These are phyloP conservation scores for Tiliacea citrago DNA, from an alignment of 2,888 invertebrate species.

Conservation along the genomic window DNA sequence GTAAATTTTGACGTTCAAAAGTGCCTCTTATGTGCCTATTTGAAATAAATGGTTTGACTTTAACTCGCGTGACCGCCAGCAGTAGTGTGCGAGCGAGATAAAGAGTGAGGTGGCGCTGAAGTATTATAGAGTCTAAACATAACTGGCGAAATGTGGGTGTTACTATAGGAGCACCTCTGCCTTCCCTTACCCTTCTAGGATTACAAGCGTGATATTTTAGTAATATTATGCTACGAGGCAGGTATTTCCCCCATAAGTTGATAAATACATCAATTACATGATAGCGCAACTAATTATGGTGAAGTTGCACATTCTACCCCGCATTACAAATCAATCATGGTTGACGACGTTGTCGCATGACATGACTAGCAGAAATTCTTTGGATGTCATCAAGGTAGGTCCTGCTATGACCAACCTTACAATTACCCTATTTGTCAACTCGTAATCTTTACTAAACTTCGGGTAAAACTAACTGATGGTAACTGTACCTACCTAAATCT, in stretches of 20 bases:
- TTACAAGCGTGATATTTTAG: not conserved
- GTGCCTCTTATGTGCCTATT: no score
- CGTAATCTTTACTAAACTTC: not conserved
- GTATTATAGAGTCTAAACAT: no score
- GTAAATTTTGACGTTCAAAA: no score
- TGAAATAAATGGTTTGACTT: no score
- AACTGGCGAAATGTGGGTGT: not conserved
- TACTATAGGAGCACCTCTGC: not conserved
- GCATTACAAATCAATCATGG: conserved; percentile 58
- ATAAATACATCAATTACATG: conserved; percentile 1
- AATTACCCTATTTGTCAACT: not conserved
- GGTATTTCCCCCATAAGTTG: not conserved
- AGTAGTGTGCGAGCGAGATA: no score
- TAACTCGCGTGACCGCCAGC: no score
- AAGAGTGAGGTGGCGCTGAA: no score
- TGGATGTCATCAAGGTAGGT: conserved; percentile 33
- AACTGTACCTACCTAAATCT: not conserved
- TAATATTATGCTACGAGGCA: not conserved
- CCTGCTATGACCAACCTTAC: conserved; percentile 5
- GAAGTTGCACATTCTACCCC: conserved; percentile 59
- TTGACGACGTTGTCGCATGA: conserved; percentile 32
- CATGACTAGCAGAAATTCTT: conserved; percentile 47
- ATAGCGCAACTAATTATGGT: conserved; percentile 50
- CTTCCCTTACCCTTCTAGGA: not conserved
- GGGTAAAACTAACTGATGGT: no score